A percentile compares a stretch with the other conserved stretches of the same genome.
phyloP scores from a whole-genome alignment of 2,113 vertebrate species.

The cattle (Bos taurus) region DNA sequence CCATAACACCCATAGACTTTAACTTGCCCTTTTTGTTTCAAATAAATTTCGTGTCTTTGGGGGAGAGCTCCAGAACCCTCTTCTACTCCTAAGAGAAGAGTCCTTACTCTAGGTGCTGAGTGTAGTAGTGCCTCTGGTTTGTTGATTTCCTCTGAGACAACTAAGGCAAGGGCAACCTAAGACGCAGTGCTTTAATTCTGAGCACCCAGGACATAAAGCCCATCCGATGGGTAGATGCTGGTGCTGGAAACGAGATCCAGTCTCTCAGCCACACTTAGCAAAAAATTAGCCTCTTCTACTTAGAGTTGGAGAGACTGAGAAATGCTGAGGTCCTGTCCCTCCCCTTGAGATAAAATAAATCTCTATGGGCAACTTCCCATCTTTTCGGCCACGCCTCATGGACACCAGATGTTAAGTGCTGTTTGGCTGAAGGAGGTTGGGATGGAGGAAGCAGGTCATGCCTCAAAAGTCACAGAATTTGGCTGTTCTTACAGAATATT shows the following conservation, averaged over 20 bases:
- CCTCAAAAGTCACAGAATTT: not conserved
- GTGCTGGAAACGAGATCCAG: not conserved
- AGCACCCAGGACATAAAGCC: rapidly evolving
- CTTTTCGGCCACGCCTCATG: too few relatives aligned
- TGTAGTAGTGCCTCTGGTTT: not conserved
- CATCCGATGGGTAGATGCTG: not conserved
- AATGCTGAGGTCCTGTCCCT: not conserved
- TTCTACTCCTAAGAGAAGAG: not conserved
- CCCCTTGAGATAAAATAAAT: not conserved
- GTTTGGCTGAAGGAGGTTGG: rapidly evolving
- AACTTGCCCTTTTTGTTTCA: not conserved
- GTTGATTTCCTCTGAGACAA: not conserved
- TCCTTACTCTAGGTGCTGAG: not conserved
- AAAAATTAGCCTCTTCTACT: not conserved
- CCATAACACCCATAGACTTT: not conserved
- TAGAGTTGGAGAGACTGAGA: not conserved
- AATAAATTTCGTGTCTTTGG: not conserved
- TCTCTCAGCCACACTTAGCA: not conserved
- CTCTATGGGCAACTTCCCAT: not conserved
- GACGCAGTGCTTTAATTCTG: not conserved
- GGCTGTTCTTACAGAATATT: not conserved
- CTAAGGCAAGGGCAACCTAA: not conserved
- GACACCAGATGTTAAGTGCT: not conserved
- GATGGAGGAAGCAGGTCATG: not conserved
- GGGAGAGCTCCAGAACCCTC: not conserved